Conservation (phyloP, 1,140 invertebrate species). For the Brachionus angularis region DNA sequence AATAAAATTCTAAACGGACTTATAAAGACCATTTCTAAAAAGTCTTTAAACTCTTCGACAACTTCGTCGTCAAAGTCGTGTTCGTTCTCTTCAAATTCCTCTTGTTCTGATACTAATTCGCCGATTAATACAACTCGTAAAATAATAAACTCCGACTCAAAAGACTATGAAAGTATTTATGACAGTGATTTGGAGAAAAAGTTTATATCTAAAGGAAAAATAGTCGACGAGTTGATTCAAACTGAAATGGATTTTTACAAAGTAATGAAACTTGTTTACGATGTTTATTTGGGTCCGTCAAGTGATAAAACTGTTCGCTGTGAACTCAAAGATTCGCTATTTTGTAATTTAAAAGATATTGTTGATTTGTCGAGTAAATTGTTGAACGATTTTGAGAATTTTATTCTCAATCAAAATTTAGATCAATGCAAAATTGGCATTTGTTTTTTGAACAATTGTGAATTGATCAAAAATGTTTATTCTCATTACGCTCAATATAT, state of each 20-base stretch:
- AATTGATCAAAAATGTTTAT: slow-evolving; percentile 4
- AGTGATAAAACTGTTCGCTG: neutral
- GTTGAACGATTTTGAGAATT: slow-evolving; percentile 35
- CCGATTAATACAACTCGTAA: neutral
- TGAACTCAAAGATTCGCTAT: slow-evolving; percentile 24
- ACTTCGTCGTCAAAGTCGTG: slow-evolving; percentile 12
- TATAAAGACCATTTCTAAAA: neutral
- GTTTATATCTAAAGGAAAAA: neutral
- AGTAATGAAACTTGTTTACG: slow-evolving; percentile 24
- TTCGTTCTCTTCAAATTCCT: slow-evolving; percentile 1
- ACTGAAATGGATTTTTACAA: slow-evolving; percentile 42
- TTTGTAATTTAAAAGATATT: slow-evolving; percentile 40
- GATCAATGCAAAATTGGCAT: slow-evolving; percentile 14
- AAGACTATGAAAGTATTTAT: slow-evolving; percentile 33
- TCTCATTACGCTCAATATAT: slow-evolving; percentile 40
- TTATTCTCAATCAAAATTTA: slow-evolving; percentile 25
- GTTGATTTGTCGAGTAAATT: neutral
- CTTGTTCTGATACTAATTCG: neutral
- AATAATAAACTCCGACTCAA: neutral
- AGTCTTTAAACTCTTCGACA: slow-evolving; percentile 8
- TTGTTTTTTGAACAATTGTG: slow-evolving; percentile 34
- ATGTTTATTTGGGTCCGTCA: slow-evolving; percentile 10
- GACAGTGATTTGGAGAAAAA: neutral
- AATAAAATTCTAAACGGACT: neutral
- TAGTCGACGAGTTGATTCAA: slow-evolving; percentile 38